These are phyloP conservation scores for Chelmon rostratus DNA, from an alignment of 2,797 vertebrate species.

Conservation along the genomic window DNA sequence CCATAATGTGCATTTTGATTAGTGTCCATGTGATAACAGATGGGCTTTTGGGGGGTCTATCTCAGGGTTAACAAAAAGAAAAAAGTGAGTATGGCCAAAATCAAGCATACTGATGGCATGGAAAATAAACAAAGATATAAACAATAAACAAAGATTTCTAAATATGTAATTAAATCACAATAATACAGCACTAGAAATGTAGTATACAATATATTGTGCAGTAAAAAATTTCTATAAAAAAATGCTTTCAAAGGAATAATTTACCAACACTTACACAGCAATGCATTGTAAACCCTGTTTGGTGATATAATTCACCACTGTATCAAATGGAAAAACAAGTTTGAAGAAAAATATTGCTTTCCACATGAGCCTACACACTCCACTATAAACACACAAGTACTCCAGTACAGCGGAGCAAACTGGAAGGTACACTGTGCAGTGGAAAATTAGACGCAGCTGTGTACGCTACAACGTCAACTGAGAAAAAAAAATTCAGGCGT, in stretches of 20 bases:
- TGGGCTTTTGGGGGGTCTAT: no score
- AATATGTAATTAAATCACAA: neutral
- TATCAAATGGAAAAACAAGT: neutral
- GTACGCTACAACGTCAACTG: neutral
- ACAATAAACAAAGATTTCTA: neutral
- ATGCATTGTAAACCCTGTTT: neutral
- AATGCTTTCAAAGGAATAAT: neutral
- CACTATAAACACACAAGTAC: neutral
- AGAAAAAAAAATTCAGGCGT: neutral
- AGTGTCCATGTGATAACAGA: constrained; percentile 12
- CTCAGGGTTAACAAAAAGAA: neutral
- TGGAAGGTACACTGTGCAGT: neutral
- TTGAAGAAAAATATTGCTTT: neutral
- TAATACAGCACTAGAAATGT: neutral
- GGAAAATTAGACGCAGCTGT: constrained; percentile 5
- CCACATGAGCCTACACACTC: neutral
- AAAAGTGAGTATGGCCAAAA: neutral
- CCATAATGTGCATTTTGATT: neutral
- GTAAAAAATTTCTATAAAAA: neutral
- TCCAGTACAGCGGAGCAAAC: neutral
- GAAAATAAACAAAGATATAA: neutral
- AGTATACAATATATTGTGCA: neutral
- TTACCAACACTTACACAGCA: neutral
- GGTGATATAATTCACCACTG: neutral
- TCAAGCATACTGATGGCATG: neutral